Conservation (phyloP, 2,113 vertebrate genomes). For the Spea bombifrons region DNA sequence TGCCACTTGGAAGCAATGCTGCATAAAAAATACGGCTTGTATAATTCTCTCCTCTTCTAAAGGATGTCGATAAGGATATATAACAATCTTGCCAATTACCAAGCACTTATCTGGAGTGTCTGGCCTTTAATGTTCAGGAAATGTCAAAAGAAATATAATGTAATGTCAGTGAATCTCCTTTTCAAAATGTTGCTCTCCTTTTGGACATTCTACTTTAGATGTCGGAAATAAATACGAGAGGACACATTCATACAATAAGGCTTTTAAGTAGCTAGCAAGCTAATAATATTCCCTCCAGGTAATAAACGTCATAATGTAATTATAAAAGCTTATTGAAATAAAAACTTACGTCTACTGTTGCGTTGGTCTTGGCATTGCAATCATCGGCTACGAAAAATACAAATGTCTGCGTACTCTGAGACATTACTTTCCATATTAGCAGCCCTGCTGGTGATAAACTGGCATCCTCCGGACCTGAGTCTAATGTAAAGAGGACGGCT, state of each 20-base stretch:
- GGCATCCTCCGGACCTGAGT: constrained; percentile 72
- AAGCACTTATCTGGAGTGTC: not conserved
- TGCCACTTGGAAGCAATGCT: not conserved
- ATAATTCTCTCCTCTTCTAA: not conserved
- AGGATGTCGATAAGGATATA: not conserved
- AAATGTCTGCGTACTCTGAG: constrained; percentile 61
- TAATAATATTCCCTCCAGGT: not conserved
- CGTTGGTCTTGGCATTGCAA: constrained; percentile 69
- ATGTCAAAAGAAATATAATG: not conserved
- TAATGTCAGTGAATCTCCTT: not conserved
- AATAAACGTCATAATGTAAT: not conserved
- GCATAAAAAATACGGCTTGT: not conserved
- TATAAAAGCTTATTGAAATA: not conserved
- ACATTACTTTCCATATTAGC: constrained; percentile 73
- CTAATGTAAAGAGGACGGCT: constrained; percentile 69
- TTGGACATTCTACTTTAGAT: not conserved
- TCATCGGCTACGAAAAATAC: constrained; percentile 72
- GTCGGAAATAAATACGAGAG: not conserved
- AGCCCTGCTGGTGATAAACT: constrained; percentile 77
- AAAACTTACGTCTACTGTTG: constrained; percentile 67
- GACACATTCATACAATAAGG: not conserved
- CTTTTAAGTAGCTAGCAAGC: not conserved
- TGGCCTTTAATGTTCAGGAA: constrained; percentile 10
- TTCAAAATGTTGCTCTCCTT: not conserved
- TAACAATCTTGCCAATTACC: not conserved